Evolutionary conservation across 2,113 vertebrate genomes (phyloP).

Genomic region (Dendropsophus ebraccatus): DNA sequence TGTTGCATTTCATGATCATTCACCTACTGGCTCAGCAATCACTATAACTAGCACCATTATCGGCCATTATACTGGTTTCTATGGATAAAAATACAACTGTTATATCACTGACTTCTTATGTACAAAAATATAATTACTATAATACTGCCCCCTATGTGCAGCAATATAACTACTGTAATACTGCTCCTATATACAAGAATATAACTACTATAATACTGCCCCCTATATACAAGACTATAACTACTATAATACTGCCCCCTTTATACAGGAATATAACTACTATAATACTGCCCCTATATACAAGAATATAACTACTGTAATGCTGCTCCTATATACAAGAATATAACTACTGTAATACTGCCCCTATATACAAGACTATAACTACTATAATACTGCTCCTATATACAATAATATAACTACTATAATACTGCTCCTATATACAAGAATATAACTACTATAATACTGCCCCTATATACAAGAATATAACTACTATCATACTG

Average conservation of each 20-base stretch:
- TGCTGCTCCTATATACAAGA: not conserved
- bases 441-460: slow-evolving; percentile 7
- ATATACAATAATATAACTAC: slow-evolving; percentile 7
- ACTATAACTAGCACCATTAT: not conserved
- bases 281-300: not conserved
- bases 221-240: not conserved
- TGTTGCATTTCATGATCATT: too few relatives aligned
- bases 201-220: not conserved
- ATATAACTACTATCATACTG: slow-evolving; percentile 6
- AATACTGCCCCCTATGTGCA: not conserved
- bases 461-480: not conserved
- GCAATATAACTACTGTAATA: slow-evolving; percentile 6
- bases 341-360: slow-evolving; percentile 9
- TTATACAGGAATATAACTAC: slow-evolving; percentile 4
- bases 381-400: not conserved
- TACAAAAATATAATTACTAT: slow-evolving; percentile 1
- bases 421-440: not conserved
- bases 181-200: not conserved
- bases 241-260: not conserved
- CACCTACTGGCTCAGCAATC: too few relatives aligned
- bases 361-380: not conserved
- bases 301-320: slow-evolving; percentile 13
- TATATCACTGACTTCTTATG: not conserved
- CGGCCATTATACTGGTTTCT: not conserved
- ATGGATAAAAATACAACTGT: not conserved